Percentiles rank a stretch among this genome's conserved stretches.
Evolutionary conservation across 2,797 vertebrate species (phyloP).

Genomic region (Prunella strophiata): DNA sequence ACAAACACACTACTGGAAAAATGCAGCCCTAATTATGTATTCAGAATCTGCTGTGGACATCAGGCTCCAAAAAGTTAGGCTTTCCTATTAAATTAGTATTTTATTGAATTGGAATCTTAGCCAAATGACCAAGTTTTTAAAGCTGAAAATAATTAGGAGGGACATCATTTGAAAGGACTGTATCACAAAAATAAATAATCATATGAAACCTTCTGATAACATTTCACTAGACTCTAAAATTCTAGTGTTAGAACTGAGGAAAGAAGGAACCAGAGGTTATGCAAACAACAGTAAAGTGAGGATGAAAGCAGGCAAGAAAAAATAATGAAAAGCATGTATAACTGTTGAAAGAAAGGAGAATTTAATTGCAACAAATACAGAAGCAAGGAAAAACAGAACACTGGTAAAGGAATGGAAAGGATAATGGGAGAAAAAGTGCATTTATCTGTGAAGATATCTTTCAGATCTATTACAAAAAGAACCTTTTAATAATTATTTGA

Average conservation of each 20-base stretch:
- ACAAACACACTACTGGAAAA: not conserved
- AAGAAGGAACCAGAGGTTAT: constrained; percentile 18
- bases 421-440: not conserved
- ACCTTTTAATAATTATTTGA: constrained; percentile 1
- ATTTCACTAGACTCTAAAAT: not conserved
- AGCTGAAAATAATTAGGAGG: not conserved
- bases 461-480: not conserved
- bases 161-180: not conserved
- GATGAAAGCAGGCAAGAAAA: constrained; percentile 15
- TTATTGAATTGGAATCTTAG: not conserved
- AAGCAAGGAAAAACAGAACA: not conserved
- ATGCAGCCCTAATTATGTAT: not conserved
- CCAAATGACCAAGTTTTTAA: not conserved
- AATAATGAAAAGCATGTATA: constrained; percentile 9
- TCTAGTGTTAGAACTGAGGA: not conserved
- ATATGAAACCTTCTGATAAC: not conserved
- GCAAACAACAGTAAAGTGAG: constrained; percentile 2
- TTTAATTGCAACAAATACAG: not conserved
- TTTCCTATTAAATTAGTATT: not conserved
- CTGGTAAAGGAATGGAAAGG: not conserved
- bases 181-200: not conserved
- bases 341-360: not conserved
- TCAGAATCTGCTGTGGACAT: not conserved
- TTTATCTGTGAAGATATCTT: not conserved
- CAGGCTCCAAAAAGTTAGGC: not conserved